Percentiles rank a stretch among this genome's conserved stretches.
These are phyloP conservation scores for Neuroscelio doddi DNA, from an alignment of 2,888 invertebrate genomes.

Conservation along the genomic window DNA sequence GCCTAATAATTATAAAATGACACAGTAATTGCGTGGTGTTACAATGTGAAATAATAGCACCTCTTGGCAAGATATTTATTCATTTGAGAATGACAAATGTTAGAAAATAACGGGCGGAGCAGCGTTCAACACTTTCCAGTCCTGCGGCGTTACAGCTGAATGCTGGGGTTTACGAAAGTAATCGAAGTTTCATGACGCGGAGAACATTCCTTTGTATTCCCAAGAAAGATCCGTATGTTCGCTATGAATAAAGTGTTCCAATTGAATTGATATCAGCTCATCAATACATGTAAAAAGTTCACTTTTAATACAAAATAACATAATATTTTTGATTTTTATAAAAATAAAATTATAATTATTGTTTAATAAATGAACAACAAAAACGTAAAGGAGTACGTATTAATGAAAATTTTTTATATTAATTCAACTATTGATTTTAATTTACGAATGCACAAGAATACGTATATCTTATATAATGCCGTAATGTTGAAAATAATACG, in stretches of 20 bases:
- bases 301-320: too few relatives aligned
- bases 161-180: conserved; percentile 21
- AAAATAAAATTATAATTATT: too few relatives aligned
- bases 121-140: conserved; percentile 27
- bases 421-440: too few relatives aligned
- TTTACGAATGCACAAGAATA: too few relatives aligned
- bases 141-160: conserved; percentile 13
- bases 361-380: too few relatives aligned
- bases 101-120: neutral
- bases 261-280: too few relatives aligned
- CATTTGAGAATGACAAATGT: neutral
- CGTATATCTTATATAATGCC: conserved; percentile 19
- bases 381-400: too few relatives aligned
- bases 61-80: conserved; percentile 2
- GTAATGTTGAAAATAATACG: conserved; percentile 19
- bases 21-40: neutral
- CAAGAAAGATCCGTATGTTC: conserved; percentile 1
- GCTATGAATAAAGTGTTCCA: neutral
- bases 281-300: too few relatives aligned
- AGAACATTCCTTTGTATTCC: neutral
- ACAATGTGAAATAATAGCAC: neutral
- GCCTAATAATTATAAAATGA: neutral
- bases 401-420: too few relatives aligned
- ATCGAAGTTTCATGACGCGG: conserved; percentile 16
- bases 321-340: too few relatives aligned